phyloP scores from a whole-genome alignment of 1,140 invertebrate genomes.

The Rhagoletis pomonella region DNA sequence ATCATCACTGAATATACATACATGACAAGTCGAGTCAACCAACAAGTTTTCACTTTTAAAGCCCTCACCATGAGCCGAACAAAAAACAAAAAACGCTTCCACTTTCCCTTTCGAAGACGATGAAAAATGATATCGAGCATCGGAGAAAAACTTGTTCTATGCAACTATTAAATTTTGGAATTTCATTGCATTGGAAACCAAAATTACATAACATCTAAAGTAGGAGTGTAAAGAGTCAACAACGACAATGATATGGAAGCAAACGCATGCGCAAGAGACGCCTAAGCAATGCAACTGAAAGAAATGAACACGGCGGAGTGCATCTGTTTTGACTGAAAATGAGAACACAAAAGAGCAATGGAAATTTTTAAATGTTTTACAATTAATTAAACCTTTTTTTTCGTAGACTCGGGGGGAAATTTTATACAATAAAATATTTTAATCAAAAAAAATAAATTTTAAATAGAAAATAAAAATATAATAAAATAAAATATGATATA shows the following conservation, averaged over 20 bases:
- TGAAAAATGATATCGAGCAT: background rate
- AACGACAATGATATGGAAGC: background rate
- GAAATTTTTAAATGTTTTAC: no score
- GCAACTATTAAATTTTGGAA: background rate
- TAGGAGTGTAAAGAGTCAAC: slow-evolving; percentile 1
- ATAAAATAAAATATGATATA: no score
- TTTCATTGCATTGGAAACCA: background rate
- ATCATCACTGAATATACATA: no score
- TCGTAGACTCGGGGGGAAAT: no score
- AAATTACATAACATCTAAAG: background rate
- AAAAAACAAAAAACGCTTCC: background rate
- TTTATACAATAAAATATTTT: no score
- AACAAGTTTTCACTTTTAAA: background rate
- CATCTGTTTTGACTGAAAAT: background rate
- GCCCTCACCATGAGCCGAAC: background rate
- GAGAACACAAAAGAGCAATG: background rate
- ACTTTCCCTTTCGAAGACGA: background rate
- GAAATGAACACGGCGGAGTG: background rate
- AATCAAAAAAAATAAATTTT: no score
- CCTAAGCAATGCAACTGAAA: background rate
- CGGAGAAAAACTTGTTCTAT: background rate
- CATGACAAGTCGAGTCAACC: no score
- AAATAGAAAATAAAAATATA: no score
- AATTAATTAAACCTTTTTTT: no score
- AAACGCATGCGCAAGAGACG: background rate